These are phyloP conservation scores for Pelmatolapia mariae DNA, from an alignment of 2,113 vertebrate genomes.

Conservation along the genomic window DNA sequence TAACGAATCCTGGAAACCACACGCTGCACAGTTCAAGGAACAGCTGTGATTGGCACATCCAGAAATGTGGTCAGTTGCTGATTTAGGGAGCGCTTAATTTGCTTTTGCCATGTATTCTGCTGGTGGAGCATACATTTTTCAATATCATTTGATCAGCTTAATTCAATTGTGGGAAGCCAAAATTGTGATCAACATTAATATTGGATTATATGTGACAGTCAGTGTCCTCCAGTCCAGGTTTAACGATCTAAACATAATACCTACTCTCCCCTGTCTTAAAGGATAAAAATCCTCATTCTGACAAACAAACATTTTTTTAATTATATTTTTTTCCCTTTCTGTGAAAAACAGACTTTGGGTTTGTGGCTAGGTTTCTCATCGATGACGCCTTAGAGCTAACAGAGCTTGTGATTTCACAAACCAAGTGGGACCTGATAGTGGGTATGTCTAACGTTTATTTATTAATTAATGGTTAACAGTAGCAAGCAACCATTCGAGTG, in stretches of 20 bases:
- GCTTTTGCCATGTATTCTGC: neutral
- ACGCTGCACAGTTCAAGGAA: neutral
- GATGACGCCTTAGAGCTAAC: neutral
- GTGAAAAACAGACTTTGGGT: neutral
- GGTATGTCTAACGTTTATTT: neutral
- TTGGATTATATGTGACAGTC: neutral
- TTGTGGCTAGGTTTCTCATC: neutral
- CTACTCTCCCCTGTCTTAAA: neutral
- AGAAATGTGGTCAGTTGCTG: neutral
- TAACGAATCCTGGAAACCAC: neutral
- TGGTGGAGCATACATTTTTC: neutral
- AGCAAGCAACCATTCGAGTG: slow-evolving; percentile 11
- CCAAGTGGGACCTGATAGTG: neutral
- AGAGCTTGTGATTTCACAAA: neutral
- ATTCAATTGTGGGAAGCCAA: neutral
- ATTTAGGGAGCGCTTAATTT: neutral
- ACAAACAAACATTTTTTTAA: neutral
- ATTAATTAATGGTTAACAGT: neutral
- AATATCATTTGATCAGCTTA: neutral
- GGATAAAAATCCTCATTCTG: neutral
- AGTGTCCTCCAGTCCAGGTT: neutral
- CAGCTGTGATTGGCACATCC: neutral
- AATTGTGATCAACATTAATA: neutral
- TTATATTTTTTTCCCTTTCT: neutral
- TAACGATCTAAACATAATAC: neutral